Evolutionary conservation across 2,113 vertebrate species (phyloP).

Genomic region (Scomber colias): DNA sequence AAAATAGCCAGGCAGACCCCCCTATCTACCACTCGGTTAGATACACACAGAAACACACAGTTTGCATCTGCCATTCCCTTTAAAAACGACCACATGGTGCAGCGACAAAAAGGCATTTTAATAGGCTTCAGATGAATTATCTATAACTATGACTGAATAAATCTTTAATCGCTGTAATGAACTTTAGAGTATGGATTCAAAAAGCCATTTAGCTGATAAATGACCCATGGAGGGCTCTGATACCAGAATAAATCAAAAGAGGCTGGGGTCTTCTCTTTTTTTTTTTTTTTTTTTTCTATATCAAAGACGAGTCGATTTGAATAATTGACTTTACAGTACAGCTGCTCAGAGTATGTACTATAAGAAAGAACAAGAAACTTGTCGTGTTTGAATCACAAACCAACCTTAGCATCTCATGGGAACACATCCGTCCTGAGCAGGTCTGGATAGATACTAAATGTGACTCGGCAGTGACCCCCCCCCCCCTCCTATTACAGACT

Average conservation of each 20-base stretch:
- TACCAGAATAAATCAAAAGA: slow-evolving; percentile 77
- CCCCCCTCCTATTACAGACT: neutral
- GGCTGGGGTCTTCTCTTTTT: slow-evolving; percentile 61
- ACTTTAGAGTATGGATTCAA: slow-evolving; percentile 83
- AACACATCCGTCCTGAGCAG: neutral
- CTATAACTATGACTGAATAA: slow-evolving; percentile 80
- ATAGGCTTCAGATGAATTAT: slow-evolving; percentile 81
- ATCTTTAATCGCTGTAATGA: slow-evolving; percentile 83
- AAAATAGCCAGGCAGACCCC: slow-evolving; percentile 11
- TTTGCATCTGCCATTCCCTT: slow-evolving; percentile 60
- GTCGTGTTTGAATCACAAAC: slow-evolving; percentile 57
- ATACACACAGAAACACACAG: neutral
- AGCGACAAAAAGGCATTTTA: slow-evolving; percentile 76
- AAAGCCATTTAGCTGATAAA: slow-evolving; percentile 82
- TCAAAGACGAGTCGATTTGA: slow-evolving; percentile 76
- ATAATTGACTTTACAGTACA: slow-evolving; percentile 80
- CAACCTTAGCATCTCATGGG: neutral
- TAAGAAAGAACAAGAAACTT: slow-evolving; percentile 71
- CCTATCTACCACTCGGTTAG: slow-evolving; percentile 23
- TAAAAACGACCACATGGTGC: slow-evolving; percentile 65
- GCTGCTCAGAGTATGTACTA: slow-evolving; percentile 58
- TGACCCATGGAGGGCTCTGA: slow-evolving; percentile 70
- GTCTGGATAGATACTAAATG: slow-evolving; percentile 48
- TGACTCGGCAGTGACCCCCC: slow-evolving; percentile 32
- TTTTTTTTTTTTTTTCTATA: slow-evolving; percentile 53